Evolutionary conservation across 23 tunicate species (phyloP), one percentile per base, ranked within the genome.

Genomic region (Aplidium turbinatum): DNA sequence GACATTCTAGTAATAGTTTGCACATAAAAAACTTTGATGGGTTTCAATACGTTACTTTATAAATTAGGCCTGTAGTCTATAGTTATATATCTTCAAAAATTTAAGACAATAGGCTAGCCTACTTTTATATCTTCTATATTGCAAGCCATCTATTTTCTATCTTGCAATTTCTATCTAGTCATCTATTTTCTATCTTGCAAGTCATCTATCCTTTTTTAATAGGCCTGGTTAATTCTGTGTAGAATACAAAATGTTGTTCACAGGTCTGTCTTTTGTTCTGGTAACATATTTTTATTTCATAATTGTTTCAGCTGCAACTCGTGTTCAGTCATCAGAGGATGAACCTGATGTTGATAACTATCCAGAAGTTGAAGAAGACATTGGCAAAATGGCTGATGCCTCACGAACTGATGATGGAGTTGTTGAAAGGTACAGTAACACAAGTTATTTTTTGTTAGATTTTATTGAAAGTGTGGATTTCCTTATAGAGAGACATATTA

Each of bases 361-460:
- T 22, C 91, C 97, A 4, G 76, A 84, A 68, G 97, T 91, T 50
- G 97, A 84, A 34, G 82, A 68, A 38, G 91, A 91, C 48, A 84
- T 84, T 54, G 91, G 97, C 35, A 84, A 91, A 74, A 78, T 82
- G 11, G 70, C 79, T 33, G 91, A 84, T 45, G 97, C 68, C 3
- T 91, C 97, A 61, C 79, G 77, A 91, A 91, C 97, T 6, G 97
- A 91, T 84, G 97, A 91, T 91, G 91, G 84, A 84, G 97, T 91
- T 35, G 87, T 91, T 33, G 63, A 75, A 73, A 89, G 96, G 96
- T 89, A 42, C 5, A 7, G 40, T 62, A 4, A 9, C 13, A 62
- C 16, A n/a, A 5, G 5, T 54, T 54, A 9, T 62, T 62, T 23
- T 62, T 24, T 62, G 16, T 62, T 24, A 7, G 20, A 13, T 7